Evolutionary conservation across 2,113 vertebrate species (phyloP).

Genomic region (Loxodonta africana): DNA sequence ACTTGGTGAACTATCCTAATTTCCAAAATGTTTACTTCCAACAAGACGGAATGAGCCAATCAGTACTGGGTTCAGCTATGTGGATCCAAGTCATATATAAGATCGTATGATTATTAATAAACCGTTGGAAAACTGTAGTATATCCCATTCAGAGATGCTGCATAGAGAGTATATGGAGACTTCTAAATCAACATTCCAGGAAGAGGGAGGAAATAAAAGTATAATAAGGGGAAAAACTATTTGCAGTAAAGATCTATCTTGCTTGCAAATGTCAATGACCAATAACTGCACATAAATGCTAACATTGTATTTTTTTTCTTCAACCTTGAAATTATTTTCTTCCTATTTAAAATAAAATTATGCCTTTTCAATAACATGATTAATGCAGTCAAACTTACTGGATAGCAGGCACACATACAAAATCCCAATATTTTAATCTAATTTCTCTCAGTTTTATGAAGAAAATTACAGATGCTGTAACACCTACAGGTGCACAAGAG

Average conservation of each 20-base stretch:
- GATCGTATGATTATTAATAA: neutral
- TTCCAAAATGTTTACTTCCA: neutral
- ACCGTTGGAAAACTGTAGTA: neutral
- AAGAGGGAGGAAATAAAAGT: neutral
- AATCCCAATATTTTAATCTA: neutral
- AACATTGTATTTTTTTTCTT: neutral
- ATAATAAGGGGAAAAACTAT: neutral
- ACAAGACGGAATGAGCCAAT: neutral
- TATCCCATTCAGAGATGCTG: neutral
- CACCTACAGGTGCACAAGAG: neutral
- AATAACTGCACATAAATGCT: neutral
- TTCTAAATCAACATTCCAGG: neutral
- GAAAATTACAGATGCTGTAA: neutral
- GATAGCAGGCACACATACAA: neutral
- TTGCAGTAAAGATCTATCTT: neutral
- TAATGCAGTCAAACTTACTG: neutral
- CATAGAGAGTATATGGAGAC: neutral
- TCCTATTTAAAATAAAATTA: constrained; percentile 20
- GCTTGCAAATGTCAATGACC: neutral
- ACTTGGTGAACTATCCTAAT: neutral
- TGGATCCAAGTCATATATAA: neutral
- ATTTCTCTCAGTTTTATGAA: neutral
- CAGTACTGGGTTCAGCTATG: neutral
- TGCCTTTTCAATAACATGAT: neutral
- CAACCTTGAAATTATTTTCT: neutral